These are phyloP conservation scores for Cynoglossus semilaevis DNA, from an alignment of 2,113 vertebrate genomes.

Conservation along the genomic window DNA sequence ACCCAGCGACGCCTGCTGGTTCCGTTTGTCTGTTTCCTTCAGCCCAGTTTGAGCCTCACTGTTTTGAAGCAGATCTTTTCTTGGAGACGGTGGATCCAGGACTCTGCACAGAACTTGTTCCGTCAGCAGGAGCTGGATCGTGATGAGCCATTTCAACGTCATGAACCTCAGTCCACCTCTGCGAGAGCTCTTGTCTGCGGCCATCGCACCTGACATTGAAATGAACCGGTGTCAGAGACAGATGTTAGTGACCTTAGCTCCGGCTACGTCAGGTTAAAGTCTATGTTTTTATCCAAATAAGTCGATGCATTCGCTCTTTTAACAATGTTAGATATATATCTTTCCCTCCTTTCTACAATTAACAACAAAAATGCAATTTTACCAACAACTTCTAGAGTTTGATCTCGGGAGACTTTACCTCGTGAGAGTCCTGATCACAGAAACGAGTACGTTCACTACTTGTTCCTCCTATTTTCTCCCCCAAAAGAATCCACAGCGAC, in stretches of 20 bases:
- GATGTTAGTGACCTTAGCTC: neutral
- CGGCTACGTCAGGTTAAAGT: too few relatives aligned
- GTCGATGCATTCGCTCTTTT: too few relatives aligned
- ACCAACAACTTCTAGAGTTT: too few relatives aligned
- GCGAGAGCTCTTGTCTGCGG: slow-evolving; percentile 2
- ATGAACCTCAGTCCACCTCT: slow-evolving; percentile 47
- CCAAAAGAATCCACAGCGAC: slow-evolving; percentile 39
- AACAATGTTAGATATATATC: too few relatives aligned
- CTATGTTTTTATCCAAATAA: too few relatives aligned
- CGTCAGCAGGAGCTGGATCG: slow-evolving; percentile 69
- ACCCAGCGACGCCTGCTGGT: neutral
- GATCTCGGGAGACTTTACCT: too few relatives aligned
- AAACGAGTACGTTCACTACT: too few relatives aligned
- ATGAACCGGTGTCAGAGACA: slow-evolving; percentile 15
- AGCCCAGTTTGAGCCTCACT: neutral
- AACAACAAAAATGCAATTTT: too few relatives aligned
- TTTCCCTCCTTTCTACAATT: too few relatives aligned
- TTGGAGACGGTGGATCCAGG: slow-evolving; percentile 21
- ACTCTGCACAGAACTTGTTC: slow-evolving; percentile 55
- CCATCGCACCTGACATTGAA: slow-evolving; percentile 1
- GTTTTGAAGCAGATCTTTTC: slow-evolving; percentile 11
- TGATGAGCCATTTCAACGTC: slow-evolving; percentile 67
- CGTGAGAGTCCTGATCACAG: too few relatives aligned
- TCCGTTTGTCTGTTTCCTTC: slow-evolving; percentile 11
- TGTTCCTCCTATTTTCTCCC: neutral